Evolutionary conservation across 2,888 invertebrate species (phyloP).

Genomic region (Polydrusus cervinus): DNA sequence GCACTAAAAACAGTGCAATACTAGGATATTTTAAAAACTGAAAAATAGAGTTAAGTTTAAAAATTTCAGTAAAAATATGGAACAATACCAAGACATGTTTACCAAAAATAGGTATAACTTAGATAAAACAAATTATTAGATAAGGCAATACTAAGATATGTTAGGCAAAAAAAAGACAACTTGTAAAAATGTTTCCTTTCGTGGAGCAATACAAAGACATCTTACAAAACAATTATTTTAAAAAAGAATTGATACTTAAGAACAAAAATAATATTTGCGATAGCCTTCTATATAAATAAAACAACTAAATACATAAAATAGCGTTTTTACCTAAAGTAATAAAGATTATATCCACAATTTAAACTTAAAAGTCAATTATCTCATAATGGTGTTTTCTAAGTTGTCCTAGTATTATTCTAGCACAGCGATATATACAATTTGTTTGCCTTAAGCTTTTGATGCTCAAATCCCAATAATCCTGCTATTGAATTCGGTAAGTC

Average conservation of each 20-base stretch:
- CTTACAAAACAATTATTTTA: not conserved
- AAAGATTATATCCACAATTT: not conserved
- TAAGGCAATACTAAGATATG: not conserved
- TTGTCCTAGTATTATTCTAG: not conserved
- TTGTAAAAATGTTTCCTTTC: constrained; percentile 5
- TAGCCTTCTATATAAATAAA: not conserved
- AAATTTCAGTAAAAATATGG: not conserved
- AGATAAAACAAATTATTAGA: not conserved
- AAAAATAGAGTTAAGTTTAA: not conserved
- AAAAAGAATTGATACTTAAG: not conserved
- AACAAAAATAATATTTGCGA: not conserved
- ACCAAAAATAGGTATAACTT: constrained; percentile 1
- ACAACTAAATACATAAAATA: not conserved
- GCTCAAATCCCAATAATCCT: too few relatives aligned
- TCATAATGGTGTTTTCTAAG: not conserved
- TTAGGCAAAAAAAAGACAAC: not conserved
- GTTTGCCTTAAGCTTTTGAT: too few relatives aligned
- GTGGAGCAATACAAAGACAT: not conserved
- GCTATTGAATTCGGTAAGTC: too few relatives aligned
- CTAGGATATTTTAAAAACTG: not conserved
- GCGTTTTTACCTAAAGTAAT: not conserved
- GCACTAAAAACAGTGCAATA: constrained; percentile 1
- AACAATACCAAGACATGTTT: constrained; percentile 3
- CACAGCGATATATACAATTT: not conserved
- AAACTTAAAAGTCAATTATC: constrained; percentile 1